Percentiles rank a stretch among this genome's conserved stretches.
These are phyloP conservation scores for Nylanderia fulva DNA, from an alignment of 1,140 invertebrate species.

Conservation along the genomic window DNA sequence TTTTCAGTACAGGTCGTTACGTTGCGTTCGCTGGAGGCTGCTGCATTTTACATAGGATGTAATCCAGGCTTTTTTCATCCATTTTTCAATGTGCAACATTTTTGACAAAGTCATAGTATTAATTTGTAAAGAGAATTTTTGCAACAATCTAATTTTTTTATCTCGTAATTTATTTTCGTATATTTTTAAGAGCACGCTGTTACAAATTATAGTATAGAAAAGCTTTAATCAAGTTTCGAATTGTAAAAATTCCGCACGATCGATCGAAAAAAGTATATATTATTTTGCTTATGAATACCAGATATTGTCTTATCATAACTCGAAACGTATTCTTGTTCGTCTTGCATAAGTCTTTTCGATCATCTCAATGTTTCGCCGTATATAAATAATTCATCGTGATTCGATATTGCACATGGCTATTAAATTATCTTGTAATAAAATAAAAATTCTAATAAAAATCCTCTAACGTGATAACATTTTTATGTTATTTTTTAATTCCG, in stretches of 20 bases:
- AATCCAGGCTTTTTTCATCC: neutral
- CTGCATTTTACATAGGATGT: neutral
- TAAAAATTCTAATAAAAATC: slow-evolving; percentile 3
- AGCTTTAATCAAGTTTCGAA: neutral
- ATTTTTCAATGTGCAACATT: neutral
- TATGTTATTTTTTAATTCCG: neutral
- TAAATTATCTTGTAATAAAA: neutral
- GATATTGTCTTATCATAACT: slow-evolving; percentile 43
- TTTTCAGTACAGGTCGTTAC: neutral
- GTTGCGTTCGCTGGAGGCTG: neutral
- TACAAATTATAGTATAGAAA: neutral
- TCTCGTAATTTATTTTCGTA: neutral
- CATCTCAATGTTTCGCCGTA: neutral
- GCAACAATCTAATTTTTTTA: slow-evolving; percentile 28
- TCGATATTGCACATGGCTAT: neutral
- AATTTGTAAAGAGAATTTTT: neutral
- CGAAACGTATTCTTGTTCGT: neutral
- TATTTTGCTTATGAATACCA: slow-evolving; percentile 62
- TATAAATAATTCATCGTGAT: neutral
- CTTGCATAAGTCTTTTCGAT: neutral
- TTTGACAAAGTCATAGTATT: neutral
- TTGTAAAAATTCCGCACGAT: slow-evolving; percentile 56
- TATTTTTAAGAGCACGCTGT: neutral
- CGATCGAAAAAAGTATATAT: slow-evolving; percentile 16
- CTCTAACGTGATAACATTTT: neutral